phyloP scores from a whole-genome alignment of 2,797 vertebrate species.

The Pseudochirops corinnae region DNA sequence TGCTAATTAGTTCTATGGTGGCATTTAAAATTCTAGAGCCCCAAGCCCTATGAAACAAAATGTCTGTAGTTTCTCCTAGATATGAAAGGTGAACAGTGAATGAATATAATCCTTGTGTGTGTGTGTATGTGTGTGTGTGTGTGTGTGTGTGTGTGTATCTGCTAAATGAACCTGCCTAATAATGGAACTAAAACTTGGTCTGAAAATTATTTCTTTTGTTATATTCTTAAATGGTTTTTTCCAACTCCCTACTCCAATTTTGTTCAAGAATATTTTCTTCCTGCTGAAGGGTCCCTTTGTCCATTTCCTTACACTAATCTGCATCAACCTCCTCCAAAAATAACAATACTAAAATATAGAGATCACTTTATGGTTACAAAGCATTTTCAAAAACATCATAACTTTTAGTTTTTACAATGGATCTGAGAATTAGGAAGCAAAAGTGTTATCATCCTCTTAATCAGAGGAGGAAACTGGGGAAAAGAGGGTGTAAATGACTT shows the following conservation, averaged over 20 bases:
- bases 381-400: background rate
- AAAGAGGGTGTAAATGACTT: background rate
- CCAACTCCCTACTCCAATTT: background rate
- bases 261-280: background rate
- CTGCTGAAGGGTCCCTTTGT: background rate
- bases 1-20: constrained; percentile 68
- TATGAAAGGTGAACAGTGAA: background rate
- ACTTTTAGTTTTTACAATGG: background rate
- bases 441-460: background rate
- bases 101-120: background rate
- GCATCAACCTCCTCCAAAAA: background rate
- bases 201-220: background rate
- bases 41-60: constrained; percentile 25
- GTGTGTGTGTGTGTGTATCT: no score
- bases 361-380: background rate
- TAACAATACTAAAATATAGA: background rate
- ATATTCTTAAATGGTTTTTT: constrained; percentile 16
- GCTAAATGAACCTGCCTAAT: background rate
- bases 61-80: background rate
- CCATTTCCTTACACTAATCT: background rate
- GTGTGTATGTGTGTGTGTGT: no score
- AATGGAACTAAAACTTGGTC: background rate
- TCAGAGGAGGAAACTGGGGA: background rate
- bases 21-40: constrained; percentile 44
- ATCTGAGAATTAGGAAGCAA: background rate